Conservation (phyloP, 2,888 invertebrate species). For the Apeira syringaria region DNA sequence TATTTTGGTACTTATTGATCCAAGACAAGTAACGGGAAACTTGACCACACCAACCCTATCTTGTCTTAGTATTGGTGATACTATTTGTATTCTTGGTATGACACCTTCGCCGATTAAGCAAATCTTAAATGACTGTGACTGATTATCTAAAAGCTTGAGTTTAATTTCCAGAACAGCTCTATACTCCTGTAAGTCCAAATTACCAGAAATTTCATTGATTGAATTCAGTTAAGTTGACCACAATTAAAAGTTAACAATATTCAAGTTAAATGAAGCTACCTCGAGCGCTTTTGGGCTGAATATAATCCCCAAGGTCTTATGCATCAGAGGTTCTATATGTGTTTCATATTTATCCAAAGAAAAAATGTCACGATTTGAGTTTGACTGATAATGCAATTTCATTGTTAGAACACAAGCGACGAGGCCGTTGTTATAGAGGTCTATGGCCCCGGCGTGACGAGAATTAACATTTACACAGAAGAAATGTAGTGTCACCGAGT, state of each 20-base stretch:
- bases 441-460: constrained; percentile 54
- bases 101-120: constrained; percentile 74
- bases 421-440: constrained; percentile 73
- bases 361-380: constrained; percentile 59
- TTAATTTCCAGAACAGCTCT: constrained; percentile 70
- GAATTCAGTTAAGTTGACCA: too few relatives aligned
- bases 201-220: too few relatives aligned
- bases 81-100: constrained; percentile 65
- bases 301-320: constrained; percentile 65
- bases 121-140: constrained; percentile 66
- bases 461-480: constrained; percentile 68
- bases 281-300: constrained; percentile 65
- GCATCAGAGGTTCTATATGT: constrained; percentile 68
- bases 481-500: constrained; percentile 69
- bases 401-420: constrained; percentile 65
- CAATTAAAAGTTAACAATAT: too few relatives aligned
- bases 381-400: constrained; percentile 63
- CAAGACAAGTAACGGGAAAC: constrained; percentile 71
- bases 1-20: constrained; percentile 54
- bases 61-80: constrained; percentile 51
- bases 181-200: constrained; percentile 56
- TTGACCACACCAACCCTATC: constrained; percentile 48
- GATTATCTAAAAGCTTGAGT: constrained; percentile 64
- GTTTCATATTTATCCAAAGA: constrained; percentile 69
- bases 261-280: constrained; percentile 39